Evolutionary conservation across 2,888 invertebrate genomes (phyloP).

Genomic region (Julus scandinavius): DNA sequence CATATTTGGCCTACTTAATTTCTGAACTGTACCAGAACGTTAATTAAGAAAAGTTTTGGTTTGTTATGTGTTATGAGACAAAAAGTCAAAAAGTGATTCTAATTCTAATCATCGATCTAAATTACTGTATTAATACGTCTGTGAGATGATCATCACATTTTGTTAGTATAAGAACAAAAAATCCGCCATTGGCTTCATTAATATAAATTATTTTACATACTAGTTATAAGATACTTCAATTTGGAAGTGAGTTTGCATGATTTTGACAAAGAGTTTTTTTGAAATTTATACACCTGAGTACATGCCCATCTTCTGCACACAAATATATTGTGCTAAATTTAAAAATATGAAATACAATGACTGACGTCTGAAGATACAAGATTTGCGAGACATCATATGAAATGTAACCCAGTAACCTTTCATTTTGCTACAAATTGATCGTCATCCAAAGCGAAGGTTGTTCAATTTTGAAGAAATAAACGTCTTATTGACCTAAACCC

Average conservation of each 20-base stretch:
- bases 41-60: no score
- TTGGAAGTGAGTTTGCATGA: background rate
- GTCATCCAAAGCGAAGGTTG: constrained; percentile 34
- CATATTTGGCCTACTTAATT: no score
- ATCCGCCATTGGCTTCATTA: no score
- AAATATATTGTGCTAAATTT: background rate
- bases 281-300: background rate
- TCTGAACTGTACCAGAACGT: no score
- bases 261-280: background rate
- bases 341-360: background rate
- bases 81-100: no score
- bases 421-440: constrained; percentile 30
- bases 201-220: no score
- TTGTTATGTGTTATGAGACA: no score
- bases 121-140: no score
- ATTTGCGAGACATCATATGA: background rate
- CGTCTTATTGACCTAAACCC: constrained; percentile 25
- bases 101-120: no score
- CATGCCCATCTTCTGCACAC: background rate
- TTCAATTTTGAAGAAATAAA: background rate
- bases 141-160: no score
- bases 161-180: no score
- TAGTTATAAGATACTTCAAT: background rate
- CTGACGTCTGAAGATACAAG: background rate
- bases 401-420: constrained; percentile 29